Evolutionary conservation across 2,113 vertebrate genomes (phyloP).

Genomic region (Epinephelus moara): DNA sequence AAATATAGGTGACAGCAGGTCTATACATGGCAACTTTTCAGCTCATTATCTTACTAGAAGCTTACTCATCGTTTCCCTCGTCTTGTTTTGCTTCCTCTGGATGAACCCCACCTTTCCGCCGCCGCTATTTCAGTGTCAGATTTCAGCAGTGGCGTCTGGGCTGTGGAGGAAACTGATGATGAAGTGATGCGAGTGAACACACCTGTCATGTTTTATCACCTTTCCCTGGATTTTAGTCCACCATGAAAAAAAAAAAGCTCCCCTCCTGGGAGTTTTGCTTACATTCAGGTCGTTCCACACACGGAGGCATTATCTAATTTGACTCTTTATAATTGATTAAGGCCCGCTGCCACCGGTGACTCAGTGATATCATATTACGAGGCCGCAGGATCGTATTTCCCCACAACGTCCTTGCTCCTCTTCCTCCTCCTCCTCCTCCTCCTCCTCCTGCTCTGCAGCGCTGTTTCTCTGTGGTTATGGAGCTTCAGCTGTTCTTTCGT

Average conservation of each 20-base stretch:
- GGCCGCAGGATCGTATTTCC: conserved; percentile 36
- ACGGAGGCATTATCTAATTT: conserved; percentile 59
- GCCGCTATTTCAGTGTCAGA: conserved; percentile 2
- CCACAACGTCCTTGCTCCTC: conserved; percentile 26
- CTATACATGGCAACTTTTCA: neutral
- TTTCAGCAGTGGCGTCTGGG: neutral
- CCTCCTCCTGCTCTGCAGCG: conserved; percentile 13
- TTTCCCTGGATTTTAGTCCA: neutral
- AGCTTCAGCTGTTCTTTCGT: conserved; percentile 40
- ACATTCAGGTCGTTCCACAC: conserved; percentile 24
- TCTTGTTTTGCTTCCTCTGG: neutral
- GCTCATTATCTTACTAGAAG: neutral
- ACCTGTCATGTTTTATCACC: conserved; percentile 11
- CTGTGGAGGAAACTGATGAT: neutral
- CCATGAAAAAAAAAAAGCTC: neutral
- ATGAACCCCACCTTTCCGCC: neutral
- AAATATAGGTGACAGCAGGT: neutral
- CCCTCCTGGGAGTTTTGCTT: neutral
- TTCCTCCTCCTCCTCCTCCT: neutral
- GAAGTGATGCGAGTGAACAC: neutral
- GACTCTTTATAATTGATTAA: conserved; percentile 72
- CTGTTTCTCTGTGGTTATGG: conserved; percentile 14
- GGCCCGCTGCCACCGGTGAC: conserved; percentile 23
- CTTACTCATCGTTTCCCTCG: neutral
- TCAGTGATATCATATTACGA: conserved; percentile 31